Conservation (phyloP, 2,113 vertebrate genomes). For the Platycercus adscitus region DNA sequence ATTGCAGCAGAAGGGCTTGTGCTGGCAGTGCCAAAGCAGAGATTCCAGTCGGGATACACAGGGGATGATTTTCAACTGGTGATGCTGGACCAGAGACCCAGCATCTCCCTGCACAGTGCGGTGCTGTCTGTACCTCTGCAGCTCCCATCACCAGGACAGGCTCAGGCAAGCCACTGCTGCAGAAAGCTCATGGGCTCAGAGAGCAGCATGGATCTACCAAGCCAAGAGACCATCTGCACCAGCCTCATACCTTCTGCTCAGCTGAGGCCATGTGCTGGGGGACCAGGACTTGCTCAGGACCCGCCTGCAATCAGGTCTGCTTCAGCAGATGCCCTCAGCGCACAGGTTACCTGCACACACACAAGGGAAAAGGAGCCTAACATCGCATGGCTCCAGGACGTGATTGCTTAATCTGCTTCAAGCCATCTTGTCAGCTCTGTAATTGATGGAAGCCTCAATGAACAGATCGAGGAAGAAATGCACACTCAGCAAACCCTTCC, state of each 20-base stretch:
- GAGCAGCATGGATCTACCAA: background rate
- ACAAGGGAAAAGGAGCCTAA: background rate
- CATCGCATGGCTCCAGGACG: background rate
- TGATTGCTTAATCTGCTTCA: background rate
- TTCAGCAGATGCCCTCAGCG: background rate
- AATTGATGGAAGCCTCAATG: constrained; percentile 21
- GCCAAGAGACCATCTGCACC: background rate
- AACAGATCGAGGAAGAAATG: background rate
- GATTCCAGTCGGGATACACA: background rate
- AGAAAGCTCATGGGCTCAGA: background rate
- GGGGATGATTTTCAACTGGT: background rate
- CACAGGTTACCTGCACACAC: background rate
- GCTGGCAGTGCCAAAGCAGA: background rate
- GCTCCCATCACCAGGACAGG: background rate
- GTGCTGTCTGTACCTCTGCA: fast-evolving
- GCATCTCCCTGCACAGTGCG: background rate
- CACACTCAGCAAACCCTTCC: background rate
- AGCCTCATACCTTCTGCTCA: background rate
- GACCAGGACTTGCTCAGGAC: background rate
- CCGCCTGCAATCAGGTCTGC: background rate
- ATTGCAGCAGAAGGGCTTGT: background rate
- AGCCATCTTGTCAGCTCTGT: background rate
- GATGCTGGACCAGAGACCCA: background rate
- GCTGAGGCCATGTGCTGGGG: background rate
- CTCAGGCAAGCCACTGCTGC: background rate